Evolutionary conservation across 2,888 invertebrate species (phyloP), one percentile per base, ranked within the genome.

Genomic region (Xiphydria camelus): DNA sequence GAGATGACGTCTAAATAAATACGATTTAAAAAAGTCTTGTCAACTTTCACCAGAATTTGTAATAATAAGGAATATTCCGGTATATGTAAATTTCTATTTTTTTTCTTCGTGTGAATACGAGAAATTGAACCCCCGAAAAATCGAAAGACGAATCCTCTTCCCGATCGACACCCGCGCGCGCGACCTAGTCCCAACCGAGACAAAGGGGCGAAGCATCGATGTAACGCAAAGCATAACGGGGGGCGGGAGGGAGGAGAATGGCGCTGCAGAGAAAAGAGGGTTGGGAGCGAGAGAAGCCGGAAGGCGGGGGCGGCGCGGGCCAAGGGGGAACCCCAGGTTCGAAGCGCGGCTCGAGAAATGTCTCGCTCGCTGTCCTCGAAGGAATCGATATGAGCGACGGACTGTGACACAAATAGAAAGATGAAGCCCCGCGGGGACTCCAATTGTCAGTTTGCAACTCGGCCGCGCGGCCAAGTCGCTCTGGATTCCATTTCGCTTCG

Each of bases 401-500:
- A 31, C 47, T 47, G 43, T 44, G 38, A 47, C 34, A 44, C 40
- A 47, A 50, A 50, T 47, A 38, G 50, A 47, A 47, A 50, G 43
- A 40, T 44, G 34, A 41, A 50, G 33, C 34, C 38, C 39, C 47
- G n/a, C 15, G 10, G 47, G 40, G 38, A 46, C 31, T 32, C 34
- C 7, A 33, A 45, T 49, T 45, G 45, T 45, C 49, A 45, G 38
- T 44, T 44, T 44, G 43, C 43, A 44, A 37, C 42, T 41, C 34
- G 34, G 42, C 45, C 45, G n/a, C n/a, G n/a, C n/a, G n/a, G n/a
- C n/a, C n/a, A n/a, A 47, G 32, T 31, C 38, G 39, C 31, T n/a
- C n/a, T 14, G 31, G 32, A 46, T 42, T 42, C 49, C 45, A 49
- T 49, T 49, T 49, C 19, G 21, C 25, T 18, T 14, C 3, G n/a